These are phyloP conservation scores for Lampropteryx suffumata DNA, from an alignment of 2,888 invertebrate species.

Conservation along the genomic window DNA sequence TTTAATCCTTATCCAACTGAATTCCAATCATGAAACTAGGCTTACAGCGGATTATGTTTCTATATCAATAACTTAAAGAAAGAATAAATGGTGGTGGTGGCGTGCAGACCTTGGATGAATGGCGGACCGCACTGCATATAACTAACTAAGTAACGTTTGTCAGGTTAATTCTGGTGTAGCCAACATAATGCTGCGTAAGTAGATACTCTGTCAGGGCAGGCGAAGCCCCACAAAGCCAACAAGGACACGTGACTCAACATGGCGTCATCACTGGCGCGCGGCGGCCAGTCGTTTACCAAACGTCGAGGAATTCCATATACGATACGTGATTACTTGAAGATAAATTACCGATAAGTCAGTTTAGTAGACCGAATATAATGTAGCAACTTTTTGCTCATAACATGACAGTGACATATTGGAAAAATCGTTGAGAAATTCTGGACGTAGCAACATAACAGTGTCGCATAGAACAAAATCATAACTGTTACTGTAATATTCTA, in stretches of 20 bases:
- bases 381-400: conserved; percentile 20
- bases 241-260: conserved; percentile 62
- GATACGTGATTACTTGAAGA: conserved; percentile 32
- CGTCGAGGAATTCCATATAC: conserved; percentile 49
- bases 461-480: too few species aligned
- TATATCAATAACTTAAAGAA: background rate
- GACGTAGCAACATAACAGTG: background rate
- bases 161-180: conserved; percentile 38
- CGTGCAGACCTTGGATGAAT: background rate
- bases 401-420: conserved; percentile 16
- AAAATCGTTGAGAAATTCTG: conserved; percentile 2
- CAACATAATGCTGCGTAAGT: conserved; percentile 34
- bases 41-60: background rate
- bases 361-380: conserved; percentile 21
- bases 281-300: conserved; percentile 30
- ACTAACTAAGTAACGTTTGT: conserved; percentile 17
- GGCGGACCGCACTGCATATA: conserved; percentile 9
- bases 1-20: conserved; percentile 9
- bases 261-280: conserved; percentile 53
- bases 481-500: background rate
- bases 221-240: conserved; percentile 52
- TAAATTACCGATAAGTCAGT: conserved; percentile 23
- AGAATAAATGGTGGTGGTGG: background rate
- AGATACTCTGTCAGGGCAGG: conserved; percentile 27
- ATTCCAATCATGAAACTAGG: conserved; percentile 7